Evolutionary conservation across 2,797 vertebrate species (phyloP).

Genomic region (Aeoliscus strigatus): DNA sequence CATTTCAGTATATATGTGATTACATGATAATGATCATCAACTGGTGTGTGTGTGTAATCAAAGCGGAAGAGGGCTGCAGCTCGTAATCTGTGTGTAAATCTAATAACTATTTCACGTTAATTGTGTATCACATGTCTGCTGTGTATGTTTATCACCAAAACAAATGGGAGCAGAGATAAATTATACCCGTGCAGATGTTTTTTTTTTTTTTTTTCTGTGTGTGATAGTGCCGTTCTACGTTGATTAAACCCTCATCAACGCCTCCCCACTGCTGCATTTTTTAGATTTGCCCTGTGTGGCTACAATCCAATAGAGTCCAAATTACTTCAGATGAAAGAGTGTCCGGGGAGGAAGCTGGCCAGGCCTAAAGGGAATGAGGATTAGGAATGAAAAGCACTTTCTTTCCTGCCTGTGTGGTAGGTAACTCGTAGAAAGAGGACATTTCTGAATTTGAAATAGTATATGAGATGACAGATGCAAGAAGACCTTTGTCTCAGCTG

Average conservation of each 20-base stretch:
- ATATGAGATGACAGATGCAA: slow-evolving; percentile 47
- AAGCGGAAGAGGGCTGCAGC: slow-evolving; percentile 37
- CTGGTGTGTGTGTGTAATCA: slow-evolving; percentile 43
- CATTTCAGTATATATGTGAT: slow-evolving; percentile 24
- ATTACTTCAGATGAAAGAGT: slow-evolving; percentile 44
- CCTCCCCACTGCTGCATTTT: slow-evolving; percentile 36
- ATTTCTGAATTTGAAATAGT: slow-evolving; percentile 49
- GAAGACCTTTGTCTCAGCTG: slow-evolving; percentile 44
- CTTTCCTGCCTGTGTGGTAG: slow-evolving; percentile 36
- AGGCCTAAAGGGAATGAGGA: slow-evolving; percentile 44
- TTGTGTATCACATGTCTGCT: slow-evolving; percentile 34
- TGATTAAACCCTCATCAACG: slow-evolving; percentile 50
- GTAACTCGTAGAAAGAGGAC: slow-evolving; percentile 35
- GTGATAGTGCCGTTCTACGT: too few relatives aligned
- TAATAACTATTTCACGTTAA: slow-evolving; percentile 51
- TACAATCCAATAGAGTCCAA: slow-evolving; percentile 50
- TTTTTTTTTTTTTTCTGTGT: too few relatives aligned
- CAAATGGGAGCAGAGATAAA: slow-evolving; percentile 37
- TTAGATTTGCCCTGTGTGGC: slow-evolving; percentile 28
- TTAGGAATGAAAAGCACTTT: slow-evolving; percentile 58
- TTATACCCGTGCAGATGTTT: too few relatives aligned
- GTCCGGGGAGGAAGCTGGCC: slow-evolving; percentile 34
- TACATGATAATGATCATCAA: slow-evolving; percentile 48
- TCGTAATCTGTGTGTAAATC: slow-evolving; percentile 42
- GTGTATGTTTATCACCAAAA: slow-evolving; percentile 41